phyloP scores from a whole-genome alignment of 2,888 invertebrate genomes.

The Amiota mariae region DNA sequence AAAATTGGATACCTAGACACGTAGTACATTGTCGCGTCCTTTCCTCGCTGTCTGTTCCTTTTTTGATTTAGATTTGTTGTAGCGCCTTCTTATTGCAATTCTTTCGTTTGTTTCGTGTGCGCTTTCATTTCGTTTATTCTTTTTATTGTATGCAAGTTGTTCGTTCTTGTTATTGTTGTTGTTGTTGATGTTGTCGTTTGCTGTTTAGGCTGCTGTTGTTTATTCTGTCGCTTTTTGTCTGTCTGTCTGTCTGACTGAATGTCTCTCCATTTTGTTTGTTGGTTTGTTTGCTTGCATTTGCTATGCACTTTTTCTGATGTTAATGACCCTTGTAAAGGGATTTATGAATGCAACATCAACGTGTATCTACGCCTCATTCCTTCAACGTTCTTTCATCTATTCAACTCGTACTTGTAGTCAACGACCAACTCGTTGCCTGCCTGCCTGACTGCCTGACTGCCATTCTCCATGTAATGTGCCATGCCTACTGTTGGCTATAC shows the following conservation, averaged over 20 bases:
- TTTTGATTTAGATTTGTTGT: not conserved
- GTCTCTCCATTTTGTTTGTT: conserved; percentile 9
- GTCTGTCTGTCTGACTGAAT: conserved; percentile 8
- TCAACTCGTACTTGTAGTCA: not conserved
- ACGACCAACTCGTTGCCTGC: not conserved
- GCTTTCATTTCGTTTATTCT: not conserved
- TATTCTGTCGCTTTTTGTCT: not conserved
- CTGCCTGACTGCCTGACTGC: not conserved
- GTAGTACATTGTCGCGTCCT: too few relatives aligned
- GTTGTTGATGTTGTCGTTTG: not conserved
- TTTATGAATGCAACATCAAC: conserved; percentile 21
- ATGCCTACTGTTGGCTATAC: too few relatives aligned
- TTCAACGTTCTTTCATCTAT: not conserved
- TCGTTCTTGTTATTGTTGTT: conserved; percentile 1
- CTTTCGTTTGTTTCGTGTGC: not conserved
- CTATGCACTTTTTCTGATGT: conserved; percentile 50
- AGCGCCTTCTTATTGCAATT: conserved; percentile 26
- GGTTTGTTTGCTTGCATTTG: conserved; percentile 8
- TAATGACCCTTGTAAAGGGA: conserved; percentile 61
- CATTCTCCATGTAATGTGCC: not conserved
- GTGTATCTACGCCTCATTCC: not conserved
- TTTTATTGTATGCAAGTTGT: not conserved
- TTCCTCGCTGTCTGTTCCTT: too few relatives aligned
- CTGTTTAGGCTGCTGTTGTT: not conserved
- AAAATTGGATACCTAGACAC: too few relatives aligned